These are phyloP conservation scores for Hirundichthys speculiger DNA, from an alignment of 2,113 vertebrate species.

Conservation along the genomic window DNA sequence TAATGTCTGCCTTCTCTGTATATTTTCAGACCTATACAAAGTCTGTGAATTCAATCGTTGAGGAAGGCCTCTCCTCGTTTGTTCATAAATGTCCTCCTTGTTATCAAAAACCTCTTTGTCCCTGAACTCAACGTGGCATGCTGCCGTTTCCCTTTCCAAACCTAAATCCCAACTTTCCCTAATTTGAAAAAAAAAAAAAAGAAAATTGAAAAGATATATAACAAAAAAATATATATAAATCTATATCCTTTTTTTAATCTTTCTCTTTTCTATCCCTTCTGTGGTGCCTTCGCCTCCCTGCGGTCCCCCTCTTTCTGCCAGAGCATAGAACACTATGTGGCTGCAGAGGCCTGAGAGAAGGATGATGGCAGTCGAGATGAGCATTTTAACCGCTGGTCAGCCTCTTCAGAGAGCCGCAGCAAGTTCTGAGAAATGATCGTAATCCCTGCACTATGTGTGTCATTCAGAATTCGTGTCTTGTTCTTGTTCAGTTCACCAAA, in stretches of 20 bases:
- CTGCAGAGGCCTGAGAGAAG: constrained; percentile 44
- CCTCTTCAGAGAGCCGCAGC: constrained; percentile 57
- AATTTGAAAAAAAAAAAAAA: no score
- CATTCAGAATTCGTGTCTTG: constrained; percentile 20
- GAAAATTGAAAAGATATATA: no score
- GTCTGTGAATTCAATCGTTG: constrained; percentile 53
- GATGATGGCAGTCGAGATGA: constrained; percentile 48
- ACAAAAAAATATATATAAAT: no score
- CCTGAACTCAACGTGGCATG: constrained; percentile 4
- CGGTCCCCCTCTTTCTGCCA: constrained; percentile 14
- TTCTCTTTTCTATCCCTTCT: constrained; percentile 6
- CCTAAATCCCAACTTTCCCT: constrained; percentile 16
- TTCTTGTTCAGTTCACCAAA: constrained; percentile 12
- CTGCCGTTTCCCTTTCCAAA: constrained; percentile 18
- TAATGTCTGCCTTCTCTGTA: constrained; percentile 42
- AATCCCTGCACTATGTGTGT: constrained; percentile 26
- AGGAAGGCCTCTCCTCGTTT: constrained; percentile 12
- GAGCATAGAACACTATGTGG: constrained; percentile 38
- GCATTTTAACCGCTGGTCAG: constrained; percentile 58
- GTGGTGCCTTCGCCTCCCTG: constrained; percentile 23
- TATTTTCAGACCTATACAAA: constrained; percentile 29
- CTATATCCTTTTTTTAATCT: constrained; percentile 25
- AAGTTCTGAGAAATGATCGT: constrained; percentile 61
- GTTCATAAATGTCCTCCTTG: neutral
- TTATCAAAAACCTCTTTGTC: constrained; percentile 2